A percentile compares a stretch with the other conserved stretches of the same genome.
Evolutionary conservation across 2,113 vertebrate genomes (phyloP).

Genomic region (Zapus hudsonius): DNA sequence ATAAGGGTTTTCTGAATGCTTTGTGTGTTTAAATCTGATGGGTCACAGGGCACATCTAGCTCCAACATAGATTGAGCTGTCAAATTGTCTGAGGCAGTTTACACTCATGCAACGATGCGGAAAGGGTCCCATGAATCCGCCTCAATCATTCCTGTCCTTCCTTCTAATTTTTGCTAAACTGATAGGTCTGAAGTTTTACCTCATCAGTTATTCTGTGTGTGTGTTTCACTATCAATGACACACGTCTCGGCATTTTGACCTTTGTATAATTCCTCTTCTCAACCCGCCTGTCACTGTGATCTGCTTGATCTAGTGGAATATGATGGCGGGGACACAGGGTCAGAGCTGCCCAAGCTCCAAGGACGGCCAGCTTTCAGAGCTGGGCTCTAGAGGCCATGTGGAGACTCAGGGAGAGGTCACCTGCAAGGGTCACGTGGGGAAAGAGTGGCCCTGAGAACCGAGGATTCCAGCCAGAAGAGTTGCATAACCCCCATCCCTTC

Average conservation of each 20-base stretch:
- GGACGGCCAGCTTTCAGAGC: not conserved
- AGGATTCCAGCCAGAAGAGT: not conserved
- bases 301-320: not conserved
- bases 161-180: not conserved
- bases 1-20: not conserved
- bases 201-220: no score
- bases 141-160: not conserved
- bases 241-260: no score
- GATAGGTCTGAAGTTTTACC: not conserved
- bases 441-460: not conserved
- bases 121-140: not conserved
- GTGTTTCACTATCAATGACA: not conserved
- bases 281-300: not conserved
- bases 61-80: not conserved
- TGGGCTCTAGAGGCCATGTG: no score
- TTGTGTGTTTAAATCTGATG: not conserved
- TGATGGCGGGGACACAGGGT: not conserved
- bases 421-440: not conserved
- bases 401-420: no score
- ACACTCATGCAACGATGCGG: not conserved
- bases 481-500: not conserved
- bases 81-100: not conserved
- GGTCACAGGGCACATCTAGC: not conserved
- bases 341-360: not conserved
- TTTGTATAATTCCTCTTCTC: not conserved